Conservation (phyloP, 2,113 vertebrate species). For the Protobothrops flavoviridis region DNA sequence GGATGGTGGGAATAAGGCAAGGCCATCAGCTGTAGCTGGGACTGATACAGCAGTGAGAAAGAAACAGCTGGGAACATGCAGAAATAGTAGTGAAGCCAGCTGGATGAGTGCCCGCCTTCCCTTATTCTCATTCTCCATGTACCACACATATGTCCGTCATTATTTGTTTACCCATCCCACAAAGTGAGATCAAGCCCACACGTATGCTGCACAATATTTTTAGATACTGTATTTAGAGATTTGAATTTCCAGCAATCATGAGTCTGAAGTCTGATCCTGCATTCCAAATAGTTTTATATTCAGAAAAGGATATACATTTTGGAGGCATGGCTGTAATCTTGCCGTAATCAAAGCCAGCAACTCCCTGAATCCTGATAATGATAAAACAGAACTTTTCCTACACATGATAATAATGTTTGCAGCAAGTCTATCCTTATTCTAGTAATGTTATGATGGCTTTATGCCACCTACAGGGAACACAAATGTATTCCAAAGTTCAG, state of each 20-base stretch:
- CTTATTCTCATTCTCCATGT: no score
- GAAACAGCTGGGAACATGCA: no score
- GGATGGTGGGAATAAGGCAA: no score
- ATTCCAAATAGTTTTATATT: background rate
- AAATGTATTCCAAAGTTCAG: background rate
- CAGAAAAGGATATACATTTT: background rate
- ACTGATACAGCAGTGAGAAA: no score
- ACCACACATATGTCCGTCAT: background rate
- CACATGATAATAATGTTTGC: background rate
- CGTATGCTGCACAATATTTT: background rate
- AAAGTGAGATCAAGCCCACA: background rate
- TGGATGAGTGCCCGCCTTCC: no score
- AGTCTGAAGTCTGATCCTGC: background rate
- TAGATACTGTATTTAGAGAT: background rate
- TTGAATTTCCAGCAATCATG: background rate
- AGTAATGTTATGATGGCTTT: constrained; percentile 19
- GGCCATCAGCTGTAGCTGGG: no score
- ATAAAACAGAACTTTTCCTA: background rate
- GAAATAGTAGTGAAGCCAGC: no score
- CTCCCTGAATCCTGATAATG: background rate
- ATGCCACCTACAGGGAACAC: constrained; percentile 57
- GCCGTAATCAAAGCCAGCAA: background rate
- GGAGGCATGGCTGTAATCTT: background rate
- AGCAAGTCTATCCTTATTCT: background rate
- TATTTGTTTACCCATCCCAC: background rate